Conservation (phyloP, 2,888 invertebrate genomes). For the Lochmaea crataegi region DNA sequence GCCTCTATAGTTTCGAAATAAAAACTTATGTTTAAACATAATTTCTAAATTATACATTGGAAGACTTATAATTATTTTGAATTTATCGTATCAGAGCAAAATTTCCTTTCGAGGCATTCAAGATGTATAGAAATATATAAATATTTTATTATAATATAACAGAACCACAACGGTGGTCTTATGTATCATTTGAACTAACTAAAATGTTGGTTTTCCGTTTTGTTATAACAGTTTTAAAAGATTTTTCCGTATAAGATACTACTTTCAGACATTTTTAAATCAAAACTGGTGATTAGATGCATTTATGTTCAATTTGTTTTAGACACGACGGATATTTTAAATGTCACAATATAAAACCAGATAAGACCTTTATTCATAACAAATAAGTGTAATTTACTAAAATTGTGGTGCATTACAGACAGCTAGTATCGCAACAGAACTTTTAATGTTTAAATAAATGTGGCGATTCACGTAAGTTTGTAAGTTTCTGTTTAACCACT, state of each 20-base stretch:
- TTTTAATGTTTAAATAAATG: background rate
- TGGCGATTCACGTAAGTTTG: background rate
- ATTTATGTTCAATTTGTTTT: background rate
- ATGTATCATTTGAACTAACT: no score
- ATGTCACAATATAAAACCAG: background rate
- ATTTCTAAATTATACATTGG: no score
- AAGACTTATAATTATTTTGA: no score
- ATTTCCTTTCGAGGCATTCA: no score
- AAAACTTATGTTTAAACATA: no score
- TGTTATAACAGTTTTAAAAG: background rate
- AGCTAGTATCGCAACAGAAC: conserved; percentile 6
- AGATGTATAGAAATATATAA: no score
- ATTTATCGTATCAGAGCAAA: no score
- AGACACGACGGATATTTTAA: background rate
- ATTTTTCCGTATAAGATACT: background rate
- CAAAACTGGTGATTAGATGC: background rate
- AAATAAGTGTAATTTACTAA: background rate
- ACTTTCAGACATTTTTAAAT: background rate
- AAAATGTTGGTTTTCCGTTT: no score
- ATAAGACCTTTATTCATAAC: background rate
- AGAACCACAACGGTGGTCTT: no score
- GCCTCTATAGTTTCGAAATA: no score
- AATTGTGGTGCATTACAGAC: conserved; percentile 8
- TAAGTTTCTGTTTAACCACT: background rate
- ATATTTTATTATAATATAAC: no score